Evolutionary conservation across 2,888 invertebrate genomes (phyloP), one percentile per base, ranked within the genome.

Genomic region (Laothoe populi): DNA sequence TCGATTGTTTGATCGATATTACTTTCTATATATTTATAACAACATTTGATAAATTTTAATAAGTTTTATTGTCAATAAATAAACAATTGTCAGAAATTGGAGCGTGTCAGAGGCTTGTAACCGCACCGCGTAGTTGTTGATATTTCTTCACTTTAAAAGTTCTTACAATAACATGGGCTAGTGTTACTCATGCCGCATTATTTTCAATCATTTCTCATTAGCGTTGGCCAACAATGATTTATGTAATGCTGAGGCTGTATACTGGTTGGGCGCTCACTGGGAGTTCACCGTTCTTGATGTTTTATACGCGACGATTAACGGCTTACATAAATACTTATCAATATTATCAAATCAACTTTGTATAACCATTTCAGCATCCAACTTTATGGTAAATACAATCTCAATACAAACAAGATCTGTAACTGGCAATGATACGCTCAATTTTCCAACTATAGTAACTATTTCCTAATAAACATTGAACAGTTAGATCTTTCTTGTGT

Each of bases 161-260:
- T 53, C 35, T 31, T 49, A 46, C 49, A 31, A 23, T 23, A 46
- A 46, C 21, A 31, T 31, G 31, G 31, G 19, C 19, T 11, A 35
- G 53, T 31, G 31, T 49, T 24, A 49, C 49, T 49, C 16, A 31
- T 19, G 16, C 19, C 11, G 53, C 19, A 31, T 35, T 53, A 35
- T 53, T 53, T 53, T 53, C 53, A 53, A 53, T 53, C 19, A 53
- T 10, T 53, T 53, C 53, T 35, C 19, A 53, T 53, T 53, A 53
- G 1, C 10, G 31, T 53, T 53, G 35, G 19, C 11, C 19, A 19
- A 35, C 13, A 35, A 19, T 19, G 3, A 16, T 1, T 49, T 31
- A 49, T 31, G 31, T 31, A 49, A 49, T 16, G 31, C 8, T 26
- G 16, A 16, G 31, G 8, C 16, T 49, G 26, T 31, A 10, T 26